Evolutionary conservation across 2,113 vertebrate genomes (phyloP).

Genomic region (Chitala chitala): DNA sequence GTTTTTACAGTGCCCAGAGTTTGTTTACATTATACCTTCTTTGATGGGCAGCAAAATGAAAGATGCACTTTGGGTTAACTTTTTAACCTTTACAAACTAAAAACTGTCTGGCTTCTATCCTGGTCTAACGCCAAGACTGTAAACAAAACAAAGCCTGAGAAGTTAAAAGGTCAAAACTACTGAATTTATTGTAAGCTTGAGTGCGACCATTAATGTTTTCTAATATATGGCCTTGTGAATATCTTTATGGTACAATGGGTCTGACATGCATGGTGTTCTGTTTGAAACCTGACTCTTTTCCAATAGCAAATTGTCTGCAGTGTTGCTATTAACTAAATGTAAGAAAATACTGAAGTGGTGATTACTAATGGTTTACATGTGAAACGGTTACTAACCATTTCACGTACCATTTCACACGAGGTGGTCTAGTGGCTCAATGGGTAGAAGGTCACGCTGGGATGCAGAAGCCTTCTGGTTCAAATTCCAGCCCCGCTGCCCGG

Average conservation of each 20-base stretch:
- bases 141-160: neutral
- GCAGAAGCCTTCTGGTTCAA: too few species aligned
- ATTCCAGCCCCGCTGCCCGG: too few species aligned
- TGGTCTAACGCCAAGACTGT: neutral
- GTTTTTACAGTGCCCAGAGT: slow-evolving; percentile 13
- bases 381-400: too few species aligned
- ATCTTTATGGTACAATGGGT: too few species aligned
- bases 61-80: slow-evolving; percentile 12
- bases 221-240: too few species aligned
- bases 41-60: neutral
- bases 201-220: neutral
- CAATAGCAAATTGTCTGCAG: too few species aligned
- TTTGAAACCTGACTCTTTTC: neutral
- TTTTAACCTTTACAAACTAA: slow-evolving; percentile 1
- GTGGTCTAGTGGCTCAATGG: too few species aligned
- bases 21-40: slow-evolving; percentile 8
- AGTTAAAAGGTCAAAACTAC: neutral
- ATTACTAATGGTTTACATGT: too few species aligned
- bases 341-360: too few species aligned
- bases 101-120: neutral
- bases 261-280: neutral
- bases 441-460: too few species aligned
- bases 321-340: too few species aligned
- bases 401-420: too few species aligned
- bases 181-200: neutral